Conservation (phyloP, 1,140 invertebrate species). For the Drosophila pallidifrons region DNA sequence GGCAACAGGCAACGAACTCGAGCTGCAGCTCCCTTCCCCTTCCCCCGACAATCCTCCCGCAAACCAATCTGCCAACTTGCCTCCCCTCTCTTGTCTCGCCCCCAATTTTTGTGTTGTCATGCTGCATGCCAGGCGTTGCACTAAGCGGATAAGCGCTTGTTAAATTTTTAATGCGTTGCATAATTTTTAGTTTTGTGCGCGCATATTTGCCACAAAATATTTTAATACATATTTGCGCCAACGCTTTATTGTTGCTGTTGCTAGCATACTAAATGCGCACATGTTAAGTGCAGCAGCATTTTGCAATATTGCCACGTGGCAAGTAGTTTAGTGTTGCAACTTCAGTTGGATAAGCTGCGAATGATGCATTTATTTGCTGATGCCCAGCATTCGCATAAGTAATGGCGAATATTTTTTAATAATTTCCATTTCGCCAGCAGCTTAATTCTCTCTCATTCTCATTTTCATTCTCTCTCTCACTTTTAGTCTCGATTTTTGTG, state of each 20-base stretch:
- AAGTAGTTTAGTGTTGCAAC: constrained; percentile 36
- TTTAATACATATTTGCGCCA: constrained; percentile 63
- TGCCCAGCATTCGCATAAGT: constrained; percentile 29
- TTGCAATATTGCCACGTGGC: constrained; percentile 37
- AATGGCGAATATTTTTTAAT: constrained; percentile 33
- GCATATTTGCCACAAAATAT: constrained; percentile 73
- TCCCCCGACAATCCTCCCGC: neutral
- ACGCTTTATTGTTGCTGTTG: constrained; percentile 24
- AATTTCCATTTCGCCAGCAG: constrained; percentile 44
- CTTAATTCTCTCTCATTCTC: neutral
- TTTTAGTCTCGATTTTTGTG: neutral
- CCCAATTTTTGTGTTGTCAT: neutral
- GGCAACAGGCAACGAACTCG: constrained; percentile 42
- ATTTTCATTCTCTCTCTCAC: neutral
- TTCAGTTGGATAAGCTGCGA: constrained; percentile 26
- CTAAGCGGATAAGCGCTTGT: constrained; percentile 82
- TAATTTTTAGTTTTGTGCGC: constrained; percentile 72
- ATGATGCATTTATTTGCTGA: constrained; percentile 55
- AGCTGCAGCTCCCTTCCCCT: neutral
- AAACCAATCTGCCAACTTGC: neutral
- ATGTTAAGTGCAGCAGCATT: constrained; percentile 53
- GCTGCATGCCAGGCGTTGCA: constrained; percentile 61
- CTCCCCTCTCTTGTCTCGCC: neutral
- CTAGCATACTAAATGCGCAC: constrained; percentile 4
- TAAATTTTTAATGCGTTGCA: constrained; percentile 83